phyloP scores from a whole-genome alignment of 2,113 vertebrate species.

The Nothoprocta perdicaria region DNA sequence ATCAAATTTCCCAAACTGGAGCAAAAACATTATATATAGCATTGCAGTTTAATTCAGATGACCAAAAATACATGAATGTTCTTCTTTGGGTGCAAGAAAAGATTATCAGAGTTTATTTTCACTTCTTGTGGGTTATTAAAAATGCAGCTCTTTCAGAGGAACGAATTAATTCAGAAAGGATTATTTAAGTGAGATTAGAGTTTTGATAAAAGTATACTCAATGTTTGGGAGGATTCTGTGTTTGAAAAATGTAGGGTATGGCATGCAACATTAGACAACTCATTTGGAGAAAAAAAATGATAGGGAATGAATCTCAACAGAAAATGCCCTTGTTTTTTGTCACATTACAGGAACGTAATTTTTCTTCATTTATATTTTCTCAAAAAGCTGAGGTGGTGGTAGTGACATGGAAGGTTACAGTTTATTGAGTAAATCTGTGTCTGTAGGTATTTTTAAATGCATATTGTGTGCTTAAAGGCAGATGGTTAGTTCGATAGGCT shows the following conservation, averaged over 20 bases:
- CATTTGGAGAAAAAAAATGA: constrained; percentile 32
- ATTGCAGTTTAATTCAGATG: constrained; percentile 16
- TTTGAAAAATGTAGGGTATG: constrained; percentile 14
- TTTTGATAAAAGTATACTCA: constrained; percentile 53
- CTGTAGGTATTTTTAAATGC: constrained; percentile 13
- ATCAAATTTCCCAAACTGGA: not conserved
- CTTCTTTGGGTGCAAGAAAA: constrained; percentile 46
- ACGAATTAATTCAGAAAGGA: constrained; percentile 16
- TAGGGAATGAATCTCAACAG: constrained; percentile 39
- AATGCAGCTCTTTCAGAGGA: constrained; percentile 59
- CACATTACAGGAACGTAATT: not conserved
- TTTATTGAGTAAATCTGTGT: constrained; percentile 33
- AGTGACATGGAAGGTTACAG: not conserved
- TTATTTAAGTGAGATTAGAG: constrained; percentile 13
- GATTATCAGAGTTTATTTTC: constrained; percentile 18
- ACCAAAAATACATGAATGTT: constrained; percentile 28
- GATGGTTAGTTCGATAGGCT: not conserved
- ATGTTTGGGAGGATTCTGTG: constrained; percentile 18
- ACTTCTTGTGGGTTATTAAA: constrained; percentile 59
- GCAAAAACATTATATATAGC: constrained; percentile 40
- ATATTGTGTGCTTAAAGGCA: not conserved
- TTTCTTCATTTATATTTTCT: constrained; percentile 21
- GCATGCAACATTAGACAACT: constrained; percentile 26
- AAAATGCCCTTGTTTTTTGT: constrained; percentile 49
- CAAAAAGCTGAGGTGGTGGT: not conserved